phyloP scores from a whole-genome alignment of 2,797 vertebrate genomes.

The Todus mexicanus region DNA sequence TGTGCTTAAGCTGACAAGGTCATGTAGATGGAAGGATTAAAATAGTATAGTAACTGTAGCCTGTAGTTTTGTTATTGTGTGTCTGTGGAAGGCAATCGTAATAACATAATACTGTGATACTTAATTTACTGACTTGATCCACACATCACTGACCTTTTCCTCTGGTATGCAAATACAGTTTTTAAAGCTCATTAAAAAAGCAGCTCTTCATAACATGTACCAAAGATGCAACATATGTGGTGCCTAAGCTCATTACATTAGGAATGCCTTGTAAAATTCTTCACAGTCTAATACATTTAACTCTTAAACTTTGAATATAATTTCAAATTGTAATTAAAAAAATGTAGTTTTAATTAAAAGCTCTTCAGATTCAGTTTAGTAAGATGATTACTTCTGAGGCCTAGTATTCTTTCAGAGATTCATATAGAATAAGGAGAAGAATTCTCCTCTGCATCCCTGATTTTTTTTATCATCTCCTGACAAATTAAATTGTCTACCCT shows the following conservation, averaged over 20 bases:
- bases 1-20: neutral
- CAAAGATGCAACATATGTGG: slow-evolving; percentile 49
- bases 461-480: neutral
- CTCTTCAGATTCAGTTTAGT: neutral
- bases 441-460: neutral
- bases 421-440: neutral
- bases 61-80: neutral
- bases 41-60: neutral
- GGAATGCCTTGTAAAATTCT: slow-evolving; percentile 32
- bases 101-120: slow-evolving; percentile 48
- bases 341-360: neutral
- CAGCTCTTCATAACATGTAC: slow-evolving; percentile 30
- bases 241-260: slow-evolving; percentile 46
- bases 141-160: slow-evolving; percentile 55
- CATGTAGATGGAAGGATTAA: neutral
- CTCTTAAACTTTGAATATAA: neutral
- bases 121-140: slow-evolving; percentile 52
- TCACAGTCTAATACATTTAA: slow-evolving; percentile 39
- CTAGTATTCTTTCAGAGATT: neutral
- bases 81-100: slow-evolving; percentile 23
- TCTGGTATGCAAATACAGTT: slow-evolving; percentile 58
- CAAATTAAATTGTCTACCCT: neutral
- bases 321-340: neutral
- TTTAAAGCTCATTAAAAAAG: slow-evolving; percentile 65
- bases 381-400: neutral